These are phyloP conservation scores for Phenacoccus solenopsis DNA, from an alignment of 1,140 invertebrate genomes.

Conservation along the genomic window DNA sequence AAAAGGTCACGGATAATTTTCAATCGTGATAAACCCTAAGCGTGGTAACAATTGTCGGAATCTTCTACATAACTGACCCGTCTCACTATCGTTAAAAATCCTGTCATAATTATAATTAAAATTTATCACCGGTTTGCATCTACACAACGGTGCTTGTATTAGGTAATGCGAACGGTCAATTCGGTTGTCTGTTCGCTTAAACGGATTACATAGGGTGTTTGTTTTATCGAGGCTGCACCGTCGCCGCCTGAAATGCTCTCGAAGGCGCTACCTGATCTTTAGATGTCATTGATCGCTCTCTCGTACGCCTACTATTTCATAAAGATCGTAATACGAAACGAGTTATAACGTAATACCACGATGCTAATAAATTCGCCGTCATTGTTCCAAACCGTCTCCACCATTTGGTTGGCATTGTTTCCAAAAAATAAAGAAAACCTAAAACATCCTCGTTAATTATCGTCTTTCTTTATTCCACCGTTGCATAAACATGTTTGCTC, in stretches of 20 bases:
- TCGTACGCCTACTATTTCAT: too few species aligned
- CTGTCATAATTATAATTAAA: constrained; percentile 3
- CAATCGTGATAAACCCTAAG: not conserved
- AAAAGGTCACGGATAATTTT: not conserved
- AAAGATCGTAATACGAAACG: too few species aligned
- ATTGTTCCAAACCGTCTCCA: not conserved
- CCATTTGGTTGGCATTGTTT: not conserved
- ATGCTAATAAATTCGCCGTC: not conserved
- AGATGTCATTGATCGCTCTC: not conserved
- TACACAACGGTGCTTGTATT: not conserved
- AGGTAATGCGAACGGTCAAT: not conserved
- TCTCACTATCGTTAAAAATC: too few species aligned
- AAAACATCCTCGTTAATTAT: not conserved
- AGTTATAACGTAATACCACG: too few species aligned
- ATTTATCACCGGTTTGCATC: not conserved
- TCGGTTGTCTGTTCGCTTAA: not conserved
- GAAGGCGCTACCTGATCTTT: not conserved
- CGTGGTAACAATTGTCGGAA: not conserved
- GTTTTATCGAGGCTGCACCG: not conserved
- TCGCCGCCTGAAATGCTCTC: too few species aligned
- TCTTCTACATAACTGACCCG: too few species aligned
- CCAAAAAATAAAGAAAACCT: not conserved
- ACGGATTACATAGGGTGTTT: not conserved
- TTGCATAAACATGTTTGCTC: not conserved
- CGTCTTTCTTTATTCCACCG: too few species aligned